Evolutionary conservation across 1,140 invertebrate genomes (phyloP), one percentile per base, ranked within the genome.

Genomic region (Scaptomyza hsui): DNA sequence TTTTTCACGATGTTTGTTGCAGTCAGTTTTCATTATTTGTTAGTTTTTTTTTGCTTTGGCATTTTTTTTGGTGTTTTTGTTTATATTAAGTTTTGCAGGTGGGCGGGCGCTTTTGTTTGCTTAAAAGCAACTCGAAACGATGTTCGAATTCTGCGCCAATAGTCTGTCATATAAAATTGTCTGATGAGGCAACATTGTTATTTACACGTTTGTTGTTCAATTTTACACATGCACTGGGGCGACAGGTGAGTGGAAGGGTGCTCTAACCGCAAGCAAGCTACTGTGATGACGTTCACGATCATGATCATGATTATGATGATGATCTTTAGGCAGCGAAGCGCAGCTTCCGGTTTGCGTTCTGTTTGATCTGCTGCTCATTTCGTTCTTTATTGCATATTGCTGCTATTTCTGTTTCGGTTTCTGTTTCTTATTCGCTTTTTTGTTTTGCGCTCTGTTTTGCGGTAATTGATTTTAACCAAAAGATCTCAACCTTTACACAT

Each of bases 51-150:
- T 56, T 15, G 42, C 47, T 49, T 21, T 10, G 18, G 26, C 12
- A n/a, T 13, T 21, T 42, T 26, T 48, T 52, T 64, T 56, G 49
- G 29, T 69, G 35, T 44, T 41, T 48, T 73, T 85, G 82, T 78
- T 86, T 85, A 78, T 80, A 55, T 42, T 65, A 51, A 63, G 63
- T 72, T 29, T 71, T 49, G 65, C 73, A 85, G 82, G 81, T 85
- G 81, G 81, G 81, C 82, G 81, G 82, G 82, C 82, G 81, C 65
- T 16, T 64, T 86, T 85, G 70, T 88, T 81, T 88, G 78, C 75
- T 62, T 75, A 77, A 56, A 29, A 57, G 69, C 53, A 80, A 77
- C 63, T 56, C 73, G 42, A 85, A 76, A 65, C 62, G 44, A 79
- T 67, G 48, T 72, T 72, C 62, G 53, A 67, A 67, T 60, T 53